Conservation (phyloP, 2,113 vertebrate species). For the Drymodes brunneopygia region DNA sequence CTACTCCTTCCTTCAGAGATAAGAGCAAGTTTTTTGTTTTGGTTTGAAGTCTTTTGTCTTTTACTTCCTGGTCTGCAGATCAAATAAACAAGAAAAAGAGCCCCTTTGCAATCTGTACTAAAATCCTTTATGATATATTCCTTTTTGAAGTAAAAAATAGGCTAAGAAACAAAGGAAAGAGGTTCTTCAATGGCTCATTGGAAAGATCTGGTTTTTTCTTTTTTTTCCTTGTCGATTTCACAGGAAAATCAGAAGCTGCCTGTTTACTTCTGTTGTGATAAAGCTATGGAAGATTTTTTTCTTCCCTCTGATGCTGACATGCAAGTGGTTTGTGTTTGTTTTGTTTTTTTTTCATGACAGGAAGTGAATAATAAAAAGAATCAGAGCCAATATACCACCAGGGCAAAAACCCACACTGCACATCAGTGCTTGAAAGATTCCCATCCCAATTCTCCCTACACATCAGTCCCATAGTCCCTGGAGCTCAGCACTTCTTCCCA, state of each 20-base stretch:
- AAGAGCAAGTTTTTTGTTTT: not conserved
- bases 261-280: conserved; percentile 20
- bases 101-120: not conserved
- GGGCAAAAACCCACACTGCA: not conserved
- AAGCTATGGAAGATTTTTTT: not conserved
- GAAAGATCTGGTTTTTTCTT: not conserved
- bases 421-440: conserved; percentile 7
- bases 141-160: conserved; percentile 40
- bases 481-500: not conserved
- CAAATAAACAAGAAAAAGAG: not conserved
- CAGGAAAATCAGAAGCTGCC: not conserved
- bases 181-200: not conserved
- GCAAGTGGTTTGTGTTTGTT: not conserved
- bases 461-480: not conserved
- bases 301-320: not conserved
- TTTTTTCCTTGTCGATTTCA: not conserved
- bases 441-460: not conserved
- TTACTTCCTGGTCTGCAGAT: not conserved
- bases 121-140: not conserved
- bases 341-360: not conserved
- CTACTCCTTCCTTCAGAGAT: not conserved
- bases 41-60: not conserved
- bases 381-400: not conserved
- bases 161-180: not conserved
- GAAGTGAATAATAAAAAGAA: conserved; percentile 17